phyloP scores from a whole-genome alignment of 2,797 vertebrate genomes.

The Streptopelia turtur region DNA sequence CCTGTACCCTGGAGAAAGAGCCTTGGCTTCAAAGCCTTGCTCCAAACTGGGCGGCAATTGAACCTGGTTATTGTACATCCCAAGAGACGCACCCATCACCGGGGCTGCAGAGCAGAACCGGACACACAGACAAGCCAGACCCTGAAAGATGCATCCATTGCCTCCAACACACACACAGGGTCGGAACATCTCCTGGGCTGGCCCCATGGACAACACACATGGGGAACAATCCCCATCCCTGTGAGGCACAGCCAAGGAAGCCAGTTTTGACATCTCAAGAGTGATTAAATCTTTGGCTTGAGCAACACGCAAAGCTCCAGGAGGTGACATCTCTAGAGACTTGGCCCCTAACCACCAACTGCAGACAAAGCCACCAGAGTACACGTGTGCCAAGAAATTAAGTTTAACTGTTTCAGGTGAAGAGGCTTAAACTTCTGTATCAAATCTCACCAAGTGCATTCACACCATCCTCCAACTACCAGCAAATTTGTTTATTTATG shows the following conservation, averaged over 20 bases:
- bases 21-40: neutral
- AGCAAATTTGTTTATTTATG: neutral
- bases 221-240: neutral
- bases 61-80: neutral
- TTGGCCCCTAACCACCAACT: neutral
- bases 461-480: accelerated
- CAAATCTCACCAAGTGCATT: neutral
- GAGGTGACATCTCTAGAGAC: neutral
- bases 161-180: neutral
- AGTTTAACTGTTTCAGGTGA: neutral
- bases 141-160: neutral
- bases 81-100: neutral
- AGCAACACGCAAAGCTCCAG: accelerated
- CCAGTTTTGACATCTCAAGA: neutral
- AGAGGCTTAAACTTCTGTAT: neutral
- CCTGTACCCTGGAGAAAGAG: neutral
- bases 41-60: accelerated
- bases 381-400: neutral
- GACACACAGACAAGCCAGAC: neutral
- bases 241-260: neutral
- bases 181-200: neutral
- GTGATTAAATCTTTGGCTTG: neutral
- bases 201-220: neutral
- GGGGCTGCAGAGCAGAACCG: neutral
- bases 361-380: accelerated